These are phyloP conservation scores for Steinernema carpocapsae DNA, from an alignment of 2,888 invertebrate genomes.

Conservation along the genomic window DNA sequence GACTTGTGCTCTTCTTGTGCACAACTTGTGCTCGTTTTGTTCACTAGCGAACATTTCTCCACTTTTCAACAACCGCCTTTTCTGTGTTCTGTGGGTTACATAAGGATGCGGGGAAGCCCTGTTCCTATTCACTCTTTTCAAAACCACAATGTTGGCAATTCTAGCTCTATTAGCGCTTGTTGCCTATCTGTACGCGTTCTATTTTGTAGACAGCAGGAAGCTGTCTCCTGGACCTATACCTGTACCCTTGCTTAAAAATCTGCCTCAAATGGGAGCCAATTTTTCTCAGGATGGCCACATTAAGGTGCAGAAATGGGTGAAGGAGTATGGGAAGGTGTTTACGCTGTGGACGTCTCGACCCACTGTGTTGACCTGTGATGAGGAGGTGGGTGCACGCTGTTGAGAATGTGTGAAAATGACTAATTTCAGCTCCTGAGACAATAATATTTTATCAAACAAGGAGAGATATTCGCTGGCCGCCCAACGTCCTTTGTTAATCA, in stretches of 20 bases:
- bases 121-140: too few relatives aligned
- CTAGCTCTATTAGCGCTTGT: too few relatives aligned
- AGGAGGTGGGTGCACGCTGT: background rate
- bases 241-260: background rate
- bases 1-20: too few relatives aligned
- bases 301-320: background rate
- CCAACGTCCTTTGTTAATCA: background rate
- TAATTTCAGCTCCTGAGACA: background rate
- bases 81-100: too few relatives aligned
- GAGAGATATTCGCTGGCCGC: conserved; percentile 1
- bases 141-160: too few relatives aligned
- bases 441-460: conserved; percentile 7
- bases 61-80: too few relatives aligned
- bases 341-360: background rate
- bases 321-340: conserved; percentile 16
- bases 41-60: too few relatives aligned
- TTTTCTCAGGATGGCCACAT: background rate
- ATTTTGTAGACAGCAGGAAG: background rate
- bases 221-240: background rate
- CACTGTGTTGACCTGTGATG: background rate
- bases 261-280: background rate
- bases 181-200: background rate
- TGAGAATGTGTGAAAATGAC: too few relatives aligned
- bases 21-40: too few relatives aligned
- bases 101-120: too few relatives aligned